phyloP scores from a whole-genome alignment of 2,797 vertebrate genomes.

The Phoxinus dragarum region DNA sequence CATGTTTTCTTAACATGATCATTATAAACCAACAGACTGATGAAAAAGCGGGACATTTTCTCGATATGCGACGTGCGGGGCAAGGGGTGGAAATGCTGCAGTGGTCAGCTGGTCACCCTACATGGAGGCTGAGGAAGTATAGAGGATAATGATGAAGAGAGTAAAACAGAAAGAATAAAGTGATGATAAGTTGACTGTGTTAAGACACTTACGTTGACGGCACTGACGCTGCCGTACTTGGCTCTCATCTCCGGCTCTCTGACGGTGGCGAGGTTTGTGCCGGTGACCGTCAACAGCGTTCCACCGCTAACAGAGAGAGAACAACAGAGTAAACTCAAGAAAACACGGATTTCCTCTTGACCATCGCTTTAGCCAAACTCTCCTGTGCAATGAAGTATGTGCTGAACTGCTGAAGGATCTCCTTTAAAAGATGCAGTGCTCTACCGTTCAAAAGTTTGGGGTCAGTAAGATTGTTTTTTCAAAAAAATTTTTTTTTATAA shows the following conservation, averaged over 20 bases:
- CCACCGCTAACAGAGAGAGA: slow-evolving; percentile 83
- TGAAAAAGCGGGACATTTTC: too few relatives aligned
- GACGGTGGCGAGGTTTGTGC: slow-evolving; percentile 93
- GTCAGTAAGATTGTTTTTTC: neutral
- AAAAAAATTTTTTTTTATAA: neutral
- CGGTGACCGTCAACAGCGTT: slow-evolving; percentile 88
- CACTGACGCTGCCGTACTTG: slow-evolving; percentile 86
- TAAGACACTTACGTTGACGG: slow-evolving; percentile 87
- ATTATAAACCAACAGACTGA: too few relatives aligned
- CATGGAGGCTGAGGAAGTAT: neutral
- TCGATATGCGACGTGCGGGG: too few relatives aligned
- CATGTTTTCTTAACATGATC: too few relatives aligned
- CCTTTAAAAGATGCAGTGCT: neutral
- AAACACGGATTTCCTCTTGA: neutral
- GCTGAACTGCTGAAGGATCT: neutral
- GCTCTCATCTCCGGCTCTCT: slow-evolving; percentile 95
- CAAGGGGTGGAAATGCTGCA: too few relatives aligned
- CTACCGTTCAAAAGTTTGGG: neutral
- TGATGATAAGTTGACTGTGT: slow-evolving; percentile 34
- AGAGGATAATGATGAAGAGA: neutral
- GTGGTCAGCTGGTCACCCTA: too few relatives aligned
- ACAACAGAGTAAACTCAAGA: slow-evolving; percentile 10
- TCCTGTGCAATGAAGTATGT: neutral
- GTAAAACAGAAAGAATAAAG: neutral
- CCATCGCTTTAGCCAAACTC: slow-evolving; percentile 21